phyloP scores from a whole-genome alignment of 2,797 vertebrate genomes.

The Myripristis murdjan region DNA sequence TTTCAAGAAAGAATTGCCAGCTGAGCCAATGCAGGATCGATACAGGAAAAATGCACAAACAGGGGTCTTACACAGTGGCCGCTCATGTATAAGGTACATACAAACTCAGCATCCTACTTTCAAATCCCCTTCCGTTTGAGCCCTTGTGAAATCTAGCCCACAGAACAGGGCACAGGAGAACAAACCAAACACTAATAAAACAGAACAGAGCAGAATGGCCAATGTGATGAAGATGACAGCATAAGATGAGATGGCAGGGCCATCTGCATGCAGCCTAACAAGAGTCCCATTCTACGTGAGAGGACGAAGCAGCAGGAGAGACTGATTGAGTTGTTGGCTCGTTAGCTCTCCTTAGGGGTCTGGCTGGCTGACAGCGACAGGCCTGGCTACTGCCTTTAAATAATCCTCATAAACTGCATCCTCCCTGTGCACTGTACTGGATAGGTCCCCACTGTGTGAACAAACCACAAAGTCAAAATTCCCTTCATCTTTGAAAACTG shows the following conservation, averaged over 20 bases:
- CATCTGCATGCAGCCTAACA: slow-evolving; percentile 22
- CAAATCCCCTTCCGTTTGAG: too few relatives aligned
- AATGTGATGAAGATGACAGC: too few relatives aligned
- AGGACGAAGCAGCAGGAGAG: slow-evolving; percentile 24
- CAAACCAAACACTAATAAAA: too few relatives aligned
- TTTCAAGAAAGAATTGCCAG: too few relatives aligned
- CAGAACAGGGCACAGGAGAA: too few relatives aligned
- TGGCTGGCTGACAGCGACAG: slow-evolving; percentile 13
- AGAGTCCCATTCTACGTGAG: slow-evolving; percentile 13
- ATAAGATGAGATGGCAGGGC: neutral
- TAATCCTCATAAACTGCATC: slow-evolving; percentile 49
- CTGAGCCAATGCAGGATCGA: too few relatives aligned
- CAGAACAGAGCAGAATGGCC: too few relatives aligned
- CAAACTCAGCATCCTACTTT: too few relatives aligned
- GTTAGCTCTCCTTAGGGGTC: slow-evolving; percentile 34
- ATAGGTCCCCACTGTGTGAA: slow-evolving; percentile 1
- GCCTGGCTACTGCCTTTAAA: slow-evolving; percentile 29
- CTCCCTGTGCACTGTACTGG: neutral
- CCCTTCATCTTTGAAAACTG: neutral
- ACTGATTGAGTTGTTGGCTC: slow-evolving; percentile 36
- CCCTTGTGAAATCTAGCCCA: too few relatives aligned
- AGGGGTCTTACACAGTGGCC: too few relatives aligned
- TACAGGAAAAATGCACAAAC: too few relatives aligned
- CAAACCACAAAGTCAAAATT: slow-evolving; percentile 27
- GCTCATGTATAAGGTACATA: too few relatives aligned